Conservation (phyloP, 2,113 vertebrate genomes). For the Nesoenas mayeri region DNA sequence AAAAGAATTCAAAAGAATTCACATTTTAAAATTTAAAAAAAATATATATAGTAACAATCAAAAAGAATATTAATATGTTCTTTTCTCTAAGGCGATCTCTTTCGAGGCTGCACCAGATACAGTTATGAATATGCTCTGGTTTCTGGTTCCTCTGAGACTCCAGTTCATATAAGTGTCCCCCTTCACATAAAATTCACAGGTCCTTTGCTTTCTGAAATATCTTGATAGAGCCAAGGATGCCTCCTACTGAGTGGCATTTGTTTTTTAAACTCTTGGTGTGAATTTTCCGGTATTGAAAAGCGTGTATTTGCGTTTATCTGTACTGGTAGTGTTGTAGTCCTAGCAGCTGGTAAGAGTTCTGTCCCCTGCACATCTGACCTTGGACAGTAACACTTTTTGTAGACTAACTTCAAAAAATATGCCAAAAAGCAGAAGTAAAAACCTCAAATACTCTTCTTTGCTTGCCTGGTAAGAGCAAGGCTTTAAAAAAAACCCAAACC, state of each 20-base stretch:
- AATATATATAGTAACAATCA: slow-evolving; percentile 30
- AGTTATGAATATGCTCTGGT: slow-evolving; percentile 41
- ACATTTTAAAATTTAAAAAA: slow-evolving; percentile 65
- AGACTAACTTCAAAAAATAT: background rate
- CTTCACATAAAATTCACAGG: slow-evolving; percentile 48
- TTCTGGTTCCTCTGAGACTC: slow-evolving; percentile 61
- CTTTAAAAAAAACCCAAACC: background rate
- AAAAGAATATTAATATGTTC: slow-evolving; percentile 67
- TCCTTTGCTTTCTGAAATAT: background rate
- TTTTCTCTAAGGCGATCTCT: slow-evolving; percentile 72
- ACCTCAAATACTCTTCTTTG: background rate
- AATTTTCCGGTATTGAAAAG: slow-evolving; percentile 36
- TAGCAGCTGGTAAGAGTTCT: slow-evolving; percentile 13
- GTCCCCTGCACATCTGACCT: background rate
- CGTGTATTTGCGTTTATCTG: slow-evolving; percentile 45
- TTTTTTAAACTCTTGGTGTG: slow-evolving; percentile 47
- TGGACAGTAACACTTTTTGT: background rate
- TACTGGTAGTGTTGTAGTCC: slow-evolving; percentile 59
- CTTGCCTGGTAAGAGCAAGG: slow-evolving; percentile 38
- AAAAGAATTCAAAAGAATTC: slow-evolving; percentile 83
- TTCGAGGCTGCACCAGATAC: slow-evolving; percentile 71
- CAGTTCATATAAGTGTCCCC: slow-evolving; percentile 59
- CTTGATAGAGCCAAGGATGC: slow-evolving; percentile 28
- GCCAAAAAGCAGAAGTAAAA: background rate
- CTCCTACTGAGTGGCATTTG: slow-evolving; percentile 6